Evolutionary conservation across 2,888 invertebrate species (phyloP).

Genomic region (Machimus rusticus): DNA sequence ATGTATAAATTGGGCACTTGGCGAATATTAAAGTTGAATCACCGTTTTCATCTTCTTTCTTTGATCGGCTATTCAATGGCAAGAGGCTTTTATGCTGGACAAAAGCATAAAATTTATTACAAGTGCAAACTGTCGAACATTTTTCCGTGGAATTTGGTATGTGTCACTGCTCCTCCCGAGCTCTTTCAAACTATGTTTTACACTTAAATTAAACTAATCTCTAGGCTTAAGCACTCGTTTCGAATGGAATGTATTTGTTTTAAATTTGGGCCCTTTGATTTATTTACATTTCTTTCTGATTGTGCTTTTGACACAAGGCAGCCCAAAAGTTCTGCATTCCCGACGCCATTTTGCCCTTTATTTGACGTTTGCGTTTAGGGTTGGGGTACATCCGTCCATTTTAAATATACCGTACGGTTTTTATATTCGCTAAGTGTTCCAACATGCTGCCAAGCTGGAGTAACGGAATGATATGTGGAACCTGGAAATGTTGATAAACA

Average conservation of each 20-base stretch:
- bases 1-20: background rate
- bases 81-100: background rate
- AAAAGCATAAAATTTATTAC: background rate
- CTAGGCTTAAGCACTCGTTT: background rate
- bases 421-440: background rate
- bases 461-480: background rate
- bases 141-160: slow-evolving; percentile 7
- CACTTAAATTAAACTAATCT: background rate
- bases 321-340: slow-evolving; percentile 45
- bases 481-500: background rate
- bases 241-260: slow-evolving; percentile 2
- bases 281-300: slow-evolving; percentile 27
- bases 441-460: background rate
- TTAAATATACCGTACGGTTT: background rate
- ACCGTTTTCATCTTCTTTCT: background rate
- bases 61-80: background rate
- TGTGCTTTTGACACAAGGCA: slow-evolving; percentile 22
- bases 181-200: background rate
- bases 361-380: slow-evolving; percentile 47
- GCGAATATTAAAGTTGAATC: background rate
- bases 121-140: background rate
- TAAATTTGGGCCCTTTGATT: slow-evolving; percentile 20
- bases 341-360: slow-evolving; percentile 57
- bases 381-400: background rate
- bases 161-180: background rate